Base-by-base conservation (phyloP, 2,888 invertebrate genomes). In the Heteropelma amictum region DNA sequence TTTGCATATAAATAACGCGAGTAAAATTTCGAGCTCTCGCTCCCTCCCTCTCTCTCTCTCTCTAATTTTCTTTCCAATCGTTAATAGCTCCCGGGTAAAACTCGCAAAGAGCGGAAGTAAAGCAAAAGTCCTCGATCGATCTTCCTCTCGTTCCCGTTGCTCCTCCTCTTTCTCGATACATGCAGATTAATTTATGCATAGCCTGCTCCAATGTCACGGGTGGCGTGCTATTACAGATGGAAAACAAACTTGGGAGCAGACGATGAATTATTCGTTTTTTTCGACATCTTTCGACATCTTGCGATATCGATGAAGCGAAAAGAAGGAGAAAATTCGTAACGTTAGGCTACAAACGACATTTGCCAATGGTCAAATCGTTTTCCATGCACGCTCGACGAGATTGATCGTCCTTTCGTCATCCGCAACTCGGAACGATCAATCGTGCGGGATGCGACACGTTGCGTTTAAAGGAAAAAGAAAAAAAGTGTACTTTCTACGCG, bases 1-100 rank as follows among this genome's bases (percentile, higher is more conserved):
- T 82, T 84, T 79, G 81, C 80, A 83, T 83, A 82, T 83, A 86
- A 85, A 86, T 85, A 85, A 83, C 83, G 82, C 76, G 74, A n/a
- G 79, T 77, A 76, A 83, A 78, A 82, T 73, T 82, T 82, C 73
- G 69, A 74, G 69, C 45, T 26, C 49, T 45, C 33, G 26, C 10
- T 42, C 42, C 47, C 14, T 17, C 19, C 28, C 47, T 26, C 58
- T 70, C 45, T 53, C 51, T 51, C 47, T 26, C 30, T 42, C 33
- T 30, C 54, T 26, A 42, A 68, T 65, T 51, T 40, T 56, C 78
- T 76, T 77, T 78, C 80, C 77, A 75, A 65, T 75, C 58, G 10
- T 14, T 3, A 61, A 42, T 7, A 40, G 30, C 45, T 38, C 19
- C 47, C 17, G 17, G 14, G 49, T 56, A 14, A 63, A 56, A 33